These are phyloP conservation scores for Neelides folsomi DNA, from an alignment of 2,888 invertebrate species.

Conservation along the genomic window DNA sequence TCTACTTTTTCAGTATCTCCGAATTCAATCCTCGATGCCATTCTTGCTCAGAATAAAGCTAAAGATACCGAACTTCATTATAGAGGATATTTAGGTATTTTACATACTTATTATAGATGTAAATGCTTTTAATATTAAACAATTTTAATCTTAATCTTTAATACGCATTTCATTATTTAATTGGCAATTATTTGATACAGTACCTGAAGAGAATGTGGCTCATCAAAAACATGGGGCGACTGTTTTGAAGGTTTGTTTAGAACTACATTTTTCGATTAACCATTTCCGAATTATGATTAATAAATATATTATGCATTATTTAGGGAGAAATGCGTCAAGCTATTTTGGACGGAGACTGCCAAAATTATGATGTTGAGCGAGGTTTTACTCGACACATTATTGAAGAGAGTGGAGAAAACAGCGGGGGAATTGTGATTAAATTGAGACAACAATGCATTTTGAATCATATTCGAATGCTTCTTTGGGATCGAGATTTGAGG, in stretches of 20 bases:
- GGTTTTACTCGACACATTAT: conserved; percentile 82
- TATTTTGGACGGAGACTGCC: conserved; percentile 75
- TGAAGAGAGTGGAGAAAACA: conserved; percentile 49
- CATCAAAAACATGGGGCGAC: conserved; percentile 63
- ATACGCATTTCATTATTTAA: neutral
- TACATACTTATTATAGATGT: neutral
- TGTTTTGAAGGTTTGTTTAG: conserved; percentile 48
- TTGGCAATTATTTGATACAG: conserved; percentile 39
- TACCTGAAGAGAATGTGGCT: conserved; percentile 86
- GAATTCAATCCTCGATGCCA: conserved; percentile 85
- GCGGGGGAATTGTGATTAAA: conserved; percentile 63
- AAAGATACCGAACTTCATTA: conserved; percentile 67
- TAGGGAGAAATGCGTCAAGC: conserved; percentile 74
- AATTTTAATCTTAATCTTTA: conserved; percentile 2
- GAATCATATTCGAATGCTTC: conserved; percentile 78
- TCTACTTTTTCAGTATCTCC: conserved; percentile 53
- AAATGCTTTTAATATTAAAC: neutral
- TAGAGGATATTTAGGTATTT: conserved; percentile 61
- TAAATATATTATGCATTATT: too few species aligned
- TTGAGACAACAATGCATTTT: conserved; percentile 69
- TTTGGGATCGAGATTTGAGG: conserved; percentile 80
- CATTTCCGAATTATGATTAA: too few species aligned
- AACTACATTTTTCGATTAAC: too few species aligned
- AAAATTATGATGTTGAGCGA: conserved; percentile 80
- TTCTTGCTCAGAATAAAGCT: conserved; percentile 68